phyloP scores from a whole-genome alignment of 2,113 vertebrate species.

The Ranitomeya imitator region DNA sequence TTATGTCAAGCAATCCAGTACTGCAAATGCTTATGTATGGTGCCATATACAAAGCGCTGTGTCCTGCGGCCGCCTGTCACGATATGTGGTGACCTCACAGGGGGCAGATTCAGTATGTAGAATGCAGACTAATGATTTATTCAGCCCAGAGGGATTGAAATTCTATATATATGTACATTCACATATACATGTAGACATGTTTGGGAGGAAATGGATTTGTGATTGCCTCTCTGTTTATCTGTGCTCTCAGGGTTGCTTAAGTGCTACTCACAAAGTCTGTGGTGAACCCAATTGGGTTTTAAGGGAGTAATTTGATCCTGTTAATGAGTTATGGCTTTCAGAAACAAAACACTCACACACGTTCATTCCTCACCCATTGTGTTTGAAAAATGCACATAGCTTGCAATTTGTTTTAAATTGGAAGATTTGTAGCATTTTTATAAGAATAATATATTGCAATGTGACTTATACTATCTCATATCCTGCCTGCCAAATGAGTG shows the following conservation, averaged over 20 bases:
- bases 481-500: too few species aligned
- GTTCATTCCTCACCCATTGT: not conserved
- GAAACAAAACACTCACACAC: not conserved
- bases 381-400: not conserved
- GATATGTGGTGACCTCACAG: too few species aligned
- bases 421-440: not conserved
- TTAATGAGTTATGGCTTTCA: conserved; percentile 13
- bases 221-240: conserved; percentile 19
- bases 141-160: conserved; percentile 25
- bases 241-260: not conserved
- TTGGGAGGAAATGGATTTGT: conserved; percentile 23
- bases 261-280: not conserved
- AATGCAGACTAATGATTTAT: conserved; percentile 19
- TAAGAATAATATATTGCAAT: not conserved
- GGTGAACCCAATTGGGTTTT: conserved; percentile 24
- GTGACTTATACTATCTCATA: not conserved
- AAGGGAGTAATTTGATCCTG: not conserved
- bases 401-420: not conserved
- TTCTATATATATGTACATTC: conserved; percentile 1
- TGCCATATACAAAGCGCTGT: too few species aligned
- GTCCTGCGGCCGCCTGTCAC: too few species aligned
- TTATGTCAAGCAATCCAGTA: too few species aligned
- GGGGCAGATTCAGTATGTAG: conserved; percentile 8
- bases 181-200: conserved; percentile 35
- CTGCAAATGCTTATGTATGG: too few species aligned